These are phyloP conservation scores for Xiphophorus maculatus DNA, from an alignment of 2,113 vertebrate genomes.

Conservation along the genomic window DNA sequence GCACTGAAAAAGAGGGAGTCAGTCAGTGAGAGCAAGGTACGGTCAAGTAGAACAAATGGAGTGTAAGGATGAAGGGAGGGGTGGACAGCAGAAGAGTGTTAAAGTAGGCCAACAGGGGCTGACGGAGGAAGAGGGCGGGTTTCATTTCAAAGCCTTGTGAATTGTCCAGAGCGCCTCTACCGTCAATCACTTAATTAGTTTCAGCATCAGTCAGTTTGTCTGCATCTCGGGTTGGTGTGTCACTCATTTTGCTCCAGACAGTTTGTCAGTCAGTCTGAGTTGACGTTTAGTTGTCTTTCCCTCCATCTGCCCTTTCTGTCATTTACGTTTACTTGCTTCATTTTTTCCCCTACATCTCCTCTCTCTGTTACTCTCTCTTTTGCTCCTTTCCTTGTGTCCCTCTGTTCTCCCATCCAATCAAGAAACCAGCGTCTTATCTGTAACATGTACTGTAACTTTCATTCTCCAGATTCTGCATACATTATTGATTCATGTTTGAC, in stretches of 20 bases:
- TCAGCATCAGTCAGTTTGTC: conserved; percentile 50
- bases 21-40: conserved; percentile 15
- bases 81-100: conserved; percentile 25
- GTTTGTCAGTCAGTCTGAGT: conserved; percentile 50
- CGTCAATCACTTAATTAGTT: conserved; percentile 68
- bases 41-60: conserved; percentile 53
- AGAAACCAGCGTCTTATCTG: conserved; percentile 40
- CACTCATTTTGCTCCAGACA: conserved; percentile 60
- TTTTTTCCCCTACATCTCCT: background rate
- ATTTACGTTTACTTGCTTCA: conserved; percentile 12
- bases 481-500: conserved; percentile 64
- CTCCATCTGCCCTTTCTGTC: conserved; percentile 27
- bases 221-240: conserved; percentile 26
- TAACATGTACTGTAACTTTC: conserved; percentile 44
- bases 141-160: conserved; percentile 46
- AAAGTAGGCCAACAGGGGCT: conserved; percentile 53
- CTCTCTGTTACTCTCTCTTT: conserved; percentile 1
- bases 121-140: conserved; percentile 24
- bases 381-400: background rate
- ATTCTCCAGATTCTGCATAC: conserved; percentile 41
- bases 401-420: conserved; percentile 16
- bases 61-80: conserved; percentile 43
- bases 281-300: conserved; percentile 19
- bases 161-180: conserved; percentile 28
- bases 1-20: conserved; percentile 17